Base-by-base conservation (phyloP, 2,797 vertebrate genomes). In the Coracias cyanogaster region DNA sequence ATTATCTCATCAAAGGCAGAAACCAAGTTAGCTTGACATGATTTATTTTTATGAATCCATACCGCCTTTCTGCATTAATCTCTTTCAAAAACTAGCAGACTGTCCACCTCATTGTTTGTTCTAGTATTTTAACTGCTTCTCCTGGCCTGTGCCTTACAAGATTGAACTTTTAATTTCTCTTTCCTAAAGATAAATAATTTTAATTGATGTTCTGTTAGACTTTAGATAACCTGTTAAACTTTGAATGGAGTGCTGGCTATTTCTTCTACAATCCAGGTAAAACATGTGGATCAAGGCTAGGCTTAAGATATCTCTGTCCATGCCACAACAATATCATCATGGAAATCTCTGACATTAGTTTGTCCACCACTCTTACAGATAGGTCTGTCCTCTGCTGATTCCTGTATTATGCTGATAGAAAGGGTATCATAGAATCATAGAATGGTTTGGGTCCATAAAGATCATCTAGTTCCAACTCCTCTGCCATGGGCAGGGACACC, bases 1-100 rank as follows among this genome's bases (percentile, higher is more conserved):
- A 94, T 96, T 96, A 95, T 96, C 82, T 95, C 93, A 94, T 96
- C 82, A 92, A 97, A 97, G 88, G 69, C 61, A 96, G 78, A 94
- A 96, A 93, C 62, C 90, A 96, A 95, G 79, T 91, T 94, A 95
- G 61, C 74, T 73, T 95, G 84, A 91, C 82, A 73, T 91, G 90
- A 82, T 93, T 92, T 94, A 94, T 94, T 96, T 97, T 92, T 93
- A 92, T 90, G 80, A 93, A 89, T 60, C 54, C 33, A 78, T 90
- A 67, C 64, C 5, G 19, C 33, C 62, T 94, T 83, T 64, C 84
- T 82, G 57, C 61, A 86, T 86, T 88, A 78, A 90, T 86, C 35
- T 89, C 28, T 61, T 57, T 69, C 41, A 72, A 94, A 76, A 93
- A 81, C 67, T 88, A 85, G 33, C 33, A 92, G 69, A 91, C 19